Conservation (phyloP, 1,140 invertebrate species). For the Drosophila elegans region DNA sequence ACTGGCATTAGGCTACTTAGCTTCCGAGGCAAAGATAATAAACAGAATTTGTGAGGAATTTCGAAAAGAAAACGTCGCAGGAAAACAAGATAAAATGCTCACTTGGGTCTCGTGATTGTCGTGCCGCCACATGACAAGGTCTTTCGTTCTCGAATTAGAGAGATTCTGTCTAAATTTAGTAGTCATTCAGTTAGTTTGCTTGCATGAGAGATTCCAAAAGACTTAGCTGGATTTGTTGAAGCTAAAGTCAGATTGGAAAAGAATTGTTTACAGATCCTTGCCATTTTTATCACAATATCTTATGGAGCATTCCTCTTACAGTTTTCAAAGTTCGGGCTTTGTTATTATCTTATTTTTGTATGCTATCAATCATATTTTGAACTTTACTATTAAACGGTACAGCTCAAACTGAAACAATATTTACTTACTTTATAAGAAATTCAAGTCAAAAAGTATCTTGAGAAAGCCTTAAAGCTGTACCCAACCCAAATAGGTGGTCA, state of each 20-base stretch:
- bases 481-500: slow-evolving; percentile 21
- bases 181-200: slow-evolving; percentile 52
- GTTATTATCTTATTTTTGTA: not conserved
- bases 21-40: slow-evolving; percentile 51
- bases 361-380: not conserved
- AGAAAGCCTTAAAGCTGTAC: not conserved
- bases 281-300: slow-evolving; percentile 23
- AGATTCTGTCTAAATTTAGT: slow-evolving; percentile 71
- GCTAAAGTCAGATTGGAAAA: slow-evolving; percentile 5
- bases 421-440: not conserved
- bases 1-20: slow-evolving; percentile 29
- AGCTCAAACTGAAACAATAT: not conserved
- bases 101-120: slow-evolving; percentile 71
- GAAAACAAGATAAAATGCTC: slow-evolving; percentile 37
- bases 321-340: slow-evolving; percentile 1
- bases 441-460: not conserved
- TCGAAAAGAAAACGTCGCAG: slow-evolving; percentile 39
- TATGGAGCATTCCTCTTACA: not conserved
- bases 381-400: not conserved
- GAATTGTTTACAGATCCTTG: slow-evolving; percentile 37
- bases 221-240: slow-evolving; percentile 1
- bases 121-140: slow-evolving; percentile 43
- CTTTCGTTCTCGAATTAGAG: slow-evolving; percentile 18
- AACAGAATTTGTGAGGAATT: slow-evolving; percentile 47
- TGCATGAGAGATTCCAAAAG: slow-evolving; percentile 10